Conservation (phyloP, 2,888 invertebrate species). For the Ochropleura leucogaster region DNA sequence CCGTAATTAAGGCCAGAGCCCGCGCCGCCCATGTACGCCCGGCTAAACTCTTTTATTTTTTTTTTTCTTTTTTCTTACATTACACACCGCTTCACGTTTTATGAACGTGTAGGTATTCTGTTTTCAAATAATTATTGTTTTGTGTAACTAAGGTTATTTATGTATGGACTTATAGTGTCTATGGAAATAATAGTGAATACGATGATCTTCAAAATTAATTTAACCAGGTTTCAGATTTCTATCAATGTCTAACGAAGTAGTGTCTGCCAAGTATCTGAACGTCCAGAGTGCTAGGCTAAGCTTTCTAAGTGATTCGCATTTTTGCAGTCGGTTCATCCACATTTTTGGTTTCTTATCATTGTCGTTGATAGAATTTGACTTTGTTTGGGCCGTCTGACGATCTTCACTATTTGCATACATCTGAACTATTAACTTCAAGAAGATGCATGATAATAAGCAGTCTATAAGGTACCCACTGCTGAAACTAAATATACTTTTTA, state of each 20-base stretch:
- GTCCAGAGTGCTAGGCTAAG: background rate
- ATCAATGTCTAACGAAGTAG: background rate
- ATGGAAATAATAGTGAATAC: background rate
- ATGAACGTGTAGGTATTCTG: constrained; percentile 56
- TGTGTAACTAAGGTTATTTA: background rate
- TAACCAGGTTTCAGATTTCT: background rate
- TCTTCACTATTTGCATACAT: background rate
- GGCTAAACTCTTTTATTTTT: constrained; percentile 62
- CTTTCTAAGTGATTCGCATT: background rate
- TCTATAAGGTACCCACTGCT: background rate
- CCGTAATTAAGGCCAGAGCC: constrained; percentile 84
- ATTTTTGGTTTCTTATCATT: background rate
- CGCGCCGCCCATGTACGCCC: constrained; percentile 81
- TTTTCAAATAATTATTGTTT: constrained; percentile 51
- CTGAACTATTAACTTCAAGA: background rate
- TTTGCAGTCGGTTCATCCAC: background rate
- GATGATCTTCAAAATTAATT: background rate
- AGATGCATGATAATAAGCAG: background rate
- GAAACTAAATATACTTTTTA: background rate
- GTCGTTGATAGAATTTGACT: background rate
- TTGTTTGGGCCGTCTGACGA: background rate
- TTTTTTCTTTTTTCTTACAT: constrained; percentile 70
- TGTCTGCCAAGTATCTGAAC: background rate
- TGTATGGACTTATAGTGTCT: background rate
- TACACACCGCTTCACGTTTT: constrained; percentile 58